Percentiles rank a stretch among this genome's conserved stretches.
Conservation (phyloP, 2,888 invertebrate species). For the Lycia hirtaria region DNA sequence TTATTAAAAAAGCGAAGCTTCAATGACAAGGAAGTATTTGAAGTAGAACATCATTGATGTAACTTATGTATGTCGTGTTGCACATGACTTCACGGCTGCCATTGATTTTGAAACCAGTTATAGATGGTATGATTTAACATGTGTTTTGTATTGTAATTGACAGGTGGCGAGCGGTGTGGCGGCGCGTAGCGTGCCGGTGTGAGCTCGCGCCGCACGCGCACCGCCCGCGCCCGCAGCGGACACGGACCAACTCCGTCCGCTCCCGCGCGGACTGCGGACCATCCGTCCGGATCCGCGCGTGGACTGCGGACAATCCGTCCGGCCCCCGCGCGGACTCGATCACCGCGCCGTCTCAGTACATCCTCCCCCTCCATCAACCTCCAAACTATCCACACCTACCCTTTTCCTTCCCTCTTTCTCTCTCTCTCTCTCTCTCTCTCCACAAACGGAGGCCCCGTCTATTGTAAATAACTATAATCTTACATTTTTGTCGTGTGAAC, state of each 20-base stretch:
- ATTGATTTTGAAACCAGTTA: neutral
- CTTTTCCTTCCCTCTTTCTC: constrained; percentile 45
- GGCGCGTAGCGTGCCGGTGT: constrained; percentile 52
- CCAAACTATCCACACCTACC: constrained; percentile 43
- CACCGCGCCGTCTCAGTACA: constrained; percentile 67
- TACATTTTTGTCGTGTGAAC: constrained; percentile 84
- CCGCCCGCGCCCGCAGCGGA: constrained; percentile 48
- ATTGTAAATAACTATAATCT: constrained; percentile 83
- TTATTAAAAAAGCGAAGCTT: too few relatives aligned
- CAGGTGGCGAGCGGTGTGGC: constrained; percentile 85
- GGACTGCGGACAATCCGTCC: constrained; percentile 65
- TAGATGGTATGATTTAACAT: neutral
- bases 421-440: constrained; percentile 45
- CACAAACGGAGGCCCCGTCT: constrained; percentile 57
- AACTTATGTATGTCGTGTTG: too few relatives aligned
- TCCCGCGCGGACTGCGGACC: constrained; percentile 43
- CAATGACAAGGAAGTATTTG: too few relatives aligned
- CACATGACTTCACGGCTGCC: too few relatives aligned
- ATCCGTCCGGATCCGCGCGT: constrained; percentile 57
- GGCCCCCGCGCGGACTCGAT: constrained; percentile 59
- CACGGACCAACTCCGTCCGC: constrained; percentile 58
- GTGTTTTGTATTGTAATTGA: constrained; percentile 14
- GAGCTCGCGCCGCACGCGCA: constrained; percentile 54
- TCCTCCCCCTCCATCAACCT: constrained; percentile 46
- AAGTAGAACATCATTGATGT: too few relatives aligned